Base-by-base conservation (phyloP, 2,113 vertebrate species). In the Engystomops pustulosus region DNA sequence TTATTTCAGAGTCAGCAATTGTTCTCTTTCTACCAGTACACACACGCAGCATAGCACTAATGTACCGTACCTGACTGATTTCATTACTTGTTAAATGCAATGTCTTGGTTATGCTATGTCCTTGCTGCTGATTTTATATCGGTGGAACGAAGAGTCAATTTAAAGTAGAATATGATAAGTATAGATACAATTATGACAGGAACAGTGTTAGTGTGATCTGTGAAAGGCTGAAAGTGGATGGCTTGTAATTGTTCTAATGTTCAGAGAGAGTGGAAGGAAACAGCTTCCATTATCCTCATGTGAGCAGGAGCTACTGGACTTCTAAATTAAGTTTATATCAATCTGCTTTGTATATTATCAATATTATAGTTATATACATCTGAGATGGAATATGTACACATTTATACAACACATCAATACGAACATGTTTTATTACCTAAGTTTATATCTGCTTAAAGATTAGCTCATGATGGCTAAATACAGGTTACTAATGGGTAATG, bases 331-430 rank as follows among this genome's bases (percentile, higher is more conserved):
- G 18, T 7, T 67, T 18, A 15, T 67, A 15, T 14, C 27, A 70
- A 14, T 44, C 9, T 70, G 38, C 38, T 70, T 25, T 23, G 10
- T 44, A 70, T 11, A 41, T 23, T 70, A 44, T 70, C 10, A 70
- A 44, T 58, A 58, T 25, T 25, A 70, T 70, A 23, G n/a, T 25
- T 70, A 70, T 70, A 25, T 41, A n/a, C n/a, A n/a, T n/a, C n/a
- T n/a, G 38, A 5, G 38, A 41, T 34, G 17, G 7, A 18, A 36
- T 68, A 68, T 36, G 32, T 8, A 34, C 14, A 36, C 36, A 36
- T 36, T 34, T 67, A 7, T 36, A 17, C 18, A 6, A 36, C 17
- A 36, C 7, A 18, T 36, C 30, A 30, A 14, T 27, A 30, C 15
- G 4, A 4, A 14, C 3, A 15, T 62, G 4, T 41, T 55, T 2